These are phyloP conservation scores for Crioceris asparagi DNA, from an alignment of 2,888 invertebrate species.

Conservation along the genomic window DNA sequence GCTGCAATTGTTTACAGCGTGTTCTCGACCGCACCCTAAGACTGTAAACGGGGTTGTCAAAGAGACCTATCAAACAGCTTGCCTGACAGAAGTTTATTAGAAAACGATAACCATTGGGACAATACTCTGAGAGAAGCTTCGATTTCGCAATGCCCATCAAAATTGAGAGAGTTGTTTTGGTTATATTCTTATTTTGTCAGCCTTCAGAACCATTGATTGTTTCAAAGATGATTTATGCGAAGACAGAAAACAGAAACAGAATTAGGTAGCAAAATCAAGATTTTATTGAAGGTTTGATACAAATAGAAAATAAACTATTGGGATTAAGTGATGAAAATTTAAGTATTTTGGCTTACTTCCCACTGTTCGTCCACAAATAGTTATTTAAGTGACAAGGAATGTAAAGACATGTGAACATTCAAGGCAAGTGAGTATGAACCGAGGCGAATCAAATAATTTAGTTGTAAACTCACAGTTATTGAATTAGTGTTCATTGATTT, in stretches of 20 bases:
- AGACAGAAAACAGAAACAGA: background rate
- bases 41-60: too few relatives aligned
- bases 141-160: background rate
- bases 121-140: conserved; percentile 3
- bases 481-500: too few relatives aligned
- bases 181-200: conserved; percentile 2
- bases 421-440: too few relatives aligned
- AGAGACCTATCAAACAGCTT: too few relatives aligned
- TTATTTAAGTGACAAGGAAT: too few relatives aligned
- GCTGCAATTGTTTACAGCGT: too few relatives aligned
- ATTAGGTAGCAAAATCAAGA: background rate
- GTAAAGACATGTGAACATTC: too few relatives aligned
- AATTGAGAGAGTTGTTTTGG: conserved; percentile 3
- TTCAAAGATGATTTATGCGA: background rate
- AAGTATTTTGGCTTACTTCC: conserved; percentile 1
- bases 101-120: conserved; percentile 2
- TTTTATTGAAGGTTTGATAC: too few relatives aligned
- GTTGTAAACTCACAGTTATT: too few relatives aligned
- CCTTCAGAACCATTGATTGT: background rate
- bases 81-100: too few relatives aligned
- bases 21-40: too few relatives aligned
- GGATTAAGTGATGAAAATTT: conserved; percentile 1
- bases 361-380: conserved; percentile 1
- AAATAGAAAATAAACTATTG: conserved; percentile 3
- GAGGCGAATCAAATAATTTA: too few relatives aligned